Percentiles rank a stretch among this genome's conserved stretches.
phyloP scores from a whole-genome alignment of 2,797 vertebrate genomes.

The Cephalopachus bancanus region DNA sequence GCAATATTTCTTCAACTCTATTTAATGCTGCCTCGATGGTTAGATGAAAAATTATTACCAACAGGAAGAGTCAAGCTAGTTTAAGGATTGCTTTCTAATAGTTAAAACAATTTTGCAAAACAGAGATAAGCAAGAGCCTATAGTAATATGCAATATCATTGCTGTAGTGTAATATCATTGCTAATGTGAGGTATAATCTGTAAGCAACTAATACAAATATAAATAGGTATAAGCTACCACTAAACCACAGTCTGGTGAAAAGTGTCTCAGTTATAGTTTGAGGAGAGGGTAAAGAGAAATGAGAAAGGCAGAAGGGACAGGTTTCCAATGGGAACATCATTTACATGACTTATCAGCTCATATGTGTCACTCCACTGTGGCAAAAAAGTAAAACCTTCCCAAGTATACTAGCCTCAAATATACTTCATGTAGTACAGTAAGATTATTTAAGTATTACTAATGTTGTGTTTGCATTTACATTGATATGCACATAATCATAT shows the following conservation, averaged over 20 bases:
- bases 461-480: slow-evolving; percentile 75
- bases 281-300: slow-evolving; percentile 34
- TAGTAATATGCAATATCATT: slow-evolving; percentile 61
- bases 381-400: slow-evolving; percentile 70
- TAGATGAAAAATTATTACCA: slow-evolving; percentile 74
- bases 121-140: slow-evolving; percentile 72
- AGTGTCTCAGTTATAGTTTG: slow-evolving; percentile 59
- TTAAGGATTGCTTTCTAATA: slow-evolving; percentile 74
- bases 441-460: slow-evolving; percentile 84
- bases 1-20: slow-evolving; percentile 70
- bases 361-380: slow-evolving; percentile 67
- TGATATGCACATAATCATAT: slow-evolving; percentile 81
- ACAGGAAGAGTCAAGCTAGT: slow-evolving; percentile 72
- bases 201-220: slow-evolving; percentile 85
- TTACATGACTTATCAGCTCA: slow-evolving; percentile 56
- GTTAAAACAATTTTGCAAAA: slow-evolving; percentile 73
- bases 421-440: slow-evolving; percentile 79
- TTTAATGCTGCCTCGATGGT: slow-evolving; percentile 71
- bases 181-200: slow-evolving; percentile 86
- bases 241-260: slow-evolving; percentile 76
- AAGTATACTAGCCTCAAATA: slow-evolving; percentile 70
- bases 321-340: slow-evolving; percentile 43
- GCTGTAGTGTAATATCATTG: slow-evolving; percentile 85
- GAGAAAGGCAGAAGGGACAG: slow-evolving; percentile 12
- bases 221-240: slow-evolving; percentile 78